Conservation (phyloP, 2,888 invertebrate species). For the Altica lythri region DNA sequence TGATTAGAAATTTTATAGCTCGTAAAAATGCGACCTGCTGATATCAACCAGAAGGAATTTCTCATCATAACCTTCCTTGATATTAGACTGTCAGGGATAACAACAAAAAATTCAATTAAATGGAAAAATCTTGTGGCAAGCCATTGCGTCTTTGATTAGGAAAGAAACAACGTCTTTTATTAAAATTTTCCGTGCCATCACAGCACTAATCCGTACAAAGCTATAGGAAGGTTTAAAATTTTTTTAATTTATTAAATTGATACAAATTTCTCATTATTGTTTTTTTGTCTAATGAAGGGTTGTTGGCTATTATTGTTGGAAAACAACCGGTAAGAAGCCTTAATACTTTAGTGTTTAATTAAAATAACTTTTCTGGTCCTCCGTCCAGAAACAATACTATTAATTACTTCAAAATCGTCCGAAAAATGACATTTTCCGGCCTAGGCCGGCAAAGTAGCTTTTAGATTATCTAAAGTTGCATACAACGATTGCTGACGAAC, state of each 20-base stretch:
- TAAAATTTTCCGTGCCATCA: slow-evolving; percentile 7
- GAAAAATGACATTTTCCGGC: too few species aligned
- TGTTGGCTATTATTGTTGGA: too few species aligned
- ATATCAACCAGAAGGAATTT: slow-evolving; percentile 14
- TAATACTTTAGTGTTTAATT: too few species aligned
- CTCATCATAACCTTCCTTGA: slow-evolving; percentile 1
- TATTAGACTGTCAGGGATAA: slow-evolving; percentile 2
- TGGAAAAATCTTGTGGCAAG: slow-evolving; percentile 14
- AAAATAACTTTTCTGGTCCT: too few species aligned
- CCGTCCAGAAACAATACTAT: too few species aligned
- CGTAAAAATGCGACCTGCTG: slow-evolving; percentile 10
- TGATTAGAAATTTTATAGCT: slow-evolving; percentile 16
- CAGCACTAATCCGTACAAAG: slow-evolving; percentile 11
- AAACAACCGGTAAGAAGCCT: too few species aligned
- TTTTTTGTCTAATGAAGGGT: slow-evolving; percentile 8
- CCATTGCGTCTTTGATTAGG: slow-evolving; percentile 12
- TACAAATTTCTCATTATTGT: slow-evolving; percentile 13
- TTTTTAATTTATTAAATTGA: slow-evolving; percentile 9
- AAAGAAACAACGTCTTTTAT: slow-evolving; percentile 18
- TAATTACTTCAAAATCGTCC: too few species aligned
- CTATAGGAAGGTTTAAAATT: slow-evolving; percentile 4
- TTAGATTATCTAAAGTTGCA: too few species aligned
- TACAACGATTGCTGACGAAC: too few species aligned
- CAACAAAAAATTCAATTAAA: slow-evolving; percentile 21
- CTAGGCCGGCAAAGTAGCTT: too few species aligned